Evolutionary conservation across 1,140 invertebrate genomes (phyloP).

Genomic region (Copidosoma floridanum): DNA sequence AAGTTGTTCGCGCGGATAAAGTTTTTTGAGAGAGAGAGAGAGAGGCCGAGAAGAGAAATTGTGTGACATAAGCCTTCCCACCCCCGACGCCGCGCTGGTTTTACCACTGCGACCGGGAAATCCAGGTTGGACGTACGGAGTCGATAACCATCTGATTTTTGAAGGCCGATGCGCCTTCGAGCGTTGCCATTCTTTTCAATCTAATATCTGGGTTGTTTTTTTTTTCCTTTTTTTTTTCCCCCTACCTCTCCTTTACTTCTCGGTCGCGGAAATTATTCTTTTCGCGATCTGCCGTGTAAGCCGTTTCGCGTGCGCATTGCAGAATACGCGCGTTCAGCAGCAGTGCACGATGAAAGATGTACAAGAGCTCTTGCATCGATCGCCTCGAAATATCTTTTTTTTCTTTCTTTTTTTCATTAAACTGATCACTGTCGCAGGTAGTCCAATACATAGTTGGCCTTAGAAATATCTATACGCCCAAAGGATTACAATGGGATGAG

Average conservation of each 20-base stretch:
- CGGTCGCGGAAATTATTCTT: background rate
- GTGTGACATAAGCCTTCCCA: background rate
- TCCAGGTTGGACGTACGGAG: background rate
- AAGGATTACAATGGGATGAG: too few relatives aligned
- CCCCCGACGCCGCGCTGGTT: too few relatives aligned
- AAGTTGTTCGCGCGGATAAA: constrained; percentile 24
- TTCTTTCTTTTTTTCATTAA: too few relatives aligned
- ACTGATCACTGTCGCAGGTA: too few relatives aligned
- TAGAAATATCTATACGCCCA: too few relatives aligned
- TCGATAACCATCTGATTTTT: background rate
- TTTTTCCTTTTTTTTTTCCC: background rate
- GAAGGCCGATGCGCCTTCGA: background rate
- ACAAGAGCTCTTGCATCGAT: too few relatives aligned
- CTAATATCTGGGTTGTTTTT: background rate
- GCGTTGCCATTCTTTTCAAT: background rate
- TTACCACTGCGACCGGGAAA: too few relatives aligned
- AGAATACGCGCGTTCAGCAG: background rate
- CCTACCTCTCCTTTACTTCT: background rate
- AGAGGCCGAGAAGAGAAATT: background rate
- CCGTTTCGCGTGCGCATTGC: background rate
- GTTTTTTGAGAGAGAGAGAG: background rate
- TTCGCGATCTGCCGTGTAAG: background rate
- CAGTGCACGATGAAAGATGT: too few relatives aligned
- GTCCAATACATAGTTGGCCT: too few relatives aligned
- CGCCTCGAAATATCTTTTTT: too few relatives aligned